phyloP scores from a whole-genome alignment of 2,113 vertebrate genomes.

The Ursus arctos region DNA sequence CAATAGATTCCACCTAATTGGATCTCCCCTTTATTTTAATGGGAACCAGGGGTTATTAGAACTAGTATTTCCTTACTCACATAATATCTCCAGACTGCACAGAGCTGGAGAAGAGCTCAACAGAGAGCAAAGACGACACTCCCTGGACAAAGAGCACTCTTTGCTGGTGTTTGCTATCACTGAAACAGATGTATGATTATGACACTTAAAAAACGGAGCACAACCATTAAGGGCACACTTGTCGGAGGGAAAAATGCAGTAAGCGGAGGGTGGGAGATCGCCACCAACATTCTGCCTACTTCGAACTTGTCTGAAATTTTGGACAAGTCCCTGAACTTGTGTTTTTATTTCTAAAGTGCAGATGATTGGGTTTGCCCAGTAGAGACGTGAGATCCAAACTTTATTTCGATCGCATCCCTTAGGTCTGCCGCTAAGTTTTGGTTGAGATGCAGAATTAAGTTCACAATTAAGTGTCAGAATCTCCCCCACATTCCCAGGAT shows the following conservation, averaged over 20 bases:
- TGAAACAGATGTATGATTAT: not conserved
- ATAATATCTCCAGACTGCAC: not conserved
- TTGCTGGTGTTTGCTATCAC: not conserved
- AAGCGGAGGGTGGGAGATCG: not conserved
- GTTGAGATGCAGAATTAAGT: not conserved
- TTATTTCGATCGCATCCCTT: not conserved
- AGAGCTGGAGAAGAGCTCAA: slow-evolving; percentile 3
- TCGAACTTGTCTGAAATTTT: slow-evolving; percentile 8
- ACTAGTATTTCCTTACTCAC: not conserved
- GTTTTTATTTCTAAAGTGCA: not conserved
- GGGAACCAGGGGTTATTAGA: not conserved
- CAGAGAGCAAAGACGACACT: not conserved
- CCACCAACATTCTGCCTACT: not conserved
- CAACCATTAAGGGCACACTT: not conserved
- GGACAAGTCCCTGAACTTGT: not conserved
- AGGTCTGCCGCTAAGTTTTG: not conserved
- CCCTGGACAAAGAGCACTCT: not conserved
- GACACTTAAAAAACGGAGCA: not conserved
- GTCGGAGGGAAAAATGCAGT: not conserved
- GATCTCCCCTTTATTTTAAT: not conserved
- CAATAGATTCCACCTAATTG: slow-evolving; percentile 5
- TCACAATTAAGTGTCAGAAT: not conserved
- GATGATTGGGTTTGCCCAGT: not conserved
- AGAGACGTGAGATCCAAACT: not conserved
- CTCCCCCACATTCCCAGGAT: not conserved